Conservation (phyloP, 2,113 vertebrate species). For the Tachysurus vachellii region DNA sequence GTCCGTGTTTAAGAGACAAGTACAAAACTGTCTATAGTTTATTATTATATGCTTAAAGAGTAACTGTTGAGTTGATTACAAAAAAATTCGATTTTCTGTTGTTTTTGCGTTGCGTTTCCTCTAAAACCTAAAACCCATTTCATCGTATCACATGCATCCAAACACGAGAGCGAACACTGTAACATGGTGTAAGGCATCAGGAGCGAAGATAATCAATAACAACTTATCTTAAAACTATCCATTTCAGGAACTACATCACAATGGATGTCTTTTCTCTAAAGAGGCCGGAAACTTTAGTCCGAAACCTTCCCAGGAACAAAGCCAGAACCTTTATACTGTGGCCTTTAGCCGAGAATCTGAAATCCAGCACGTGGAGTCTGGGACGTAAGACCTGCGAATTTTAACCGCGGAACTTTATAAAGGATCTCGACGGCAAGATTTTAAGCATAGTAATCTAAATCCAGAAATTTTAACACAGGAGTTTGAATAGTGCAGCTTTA, state of each 20-base stretch:
- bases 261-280: background rate
- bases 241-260: background rate
- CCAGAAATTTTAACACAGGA: background rate
- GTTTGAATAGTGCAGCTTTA: background rate
- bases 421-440: background rate
- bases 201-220: background rate
- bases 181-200: conserved; percentile 9
- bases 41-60: background rate
- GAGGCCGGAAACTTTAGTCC: background rate
- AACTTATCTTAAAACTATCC: background rate
- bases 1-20: background rate
- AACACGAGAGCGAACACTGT: background rate
- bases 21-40: background rate
- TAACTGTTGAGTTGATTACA: background rate
- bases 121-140: background rate
- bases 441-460: background rate
- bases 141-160: background rate
- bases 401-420: background rate
- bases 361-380: background rate
- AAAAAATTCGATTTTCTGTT: background rate
- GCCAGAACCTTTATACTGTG: background rate
- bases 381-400: background rate
- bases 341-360: background rate
- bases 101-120: background rate
- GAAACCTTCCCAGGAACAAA: background rate